Evolutionary conservation across 2,113 vertebrate species (phyloP).

Genomic region (Tetrao urogallus): DNA sequence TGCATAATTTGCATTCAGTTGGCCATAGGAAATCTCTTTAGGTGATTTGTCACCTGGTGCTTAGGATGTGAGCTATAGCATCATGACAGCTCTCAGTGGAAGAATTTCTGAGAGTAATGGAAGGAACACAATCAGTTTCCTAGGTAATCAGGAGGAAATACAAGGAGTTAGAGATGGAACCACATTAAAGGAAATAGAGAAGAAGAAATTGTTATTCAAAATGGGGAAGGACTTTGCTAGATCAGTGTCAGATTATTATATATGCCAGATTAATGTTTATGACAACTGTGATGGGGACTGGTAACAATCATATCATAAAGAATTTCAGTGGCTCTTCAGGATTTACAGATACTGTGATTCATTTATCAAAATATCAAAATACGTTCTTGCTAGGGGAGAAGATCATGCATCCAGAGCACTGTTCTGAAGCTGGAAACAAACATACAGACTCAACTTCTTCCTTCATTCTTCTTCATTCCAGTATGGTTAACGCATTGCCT

Average conservation of each 20-base stretch:
- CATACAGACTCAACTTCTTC: not conserved
- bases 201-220: not conserved
- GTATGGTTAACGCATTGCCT: not conserved
- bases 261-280: not conserved
- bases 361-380: not conserved
- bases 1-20: not conserved
- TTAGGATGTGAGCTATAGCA: not conserved
- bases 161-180: not conserved
- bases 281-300: not conserved
- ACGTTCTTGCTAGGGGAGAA: not conserved
- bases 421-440: not conserved
- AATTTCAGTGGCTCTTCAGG: not conserved
- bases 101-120: not conserved
- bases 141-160: not conserved
- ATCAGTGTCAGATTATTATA: not conserved
- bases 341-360: not conserved
- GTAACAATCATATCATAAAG: not conserved
- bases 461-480: not conserved
- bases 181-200: not conserved
- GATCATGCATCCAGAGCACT: not conserved
- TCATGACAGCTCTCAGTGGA: not conserved
- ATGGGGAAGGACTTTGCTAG: not conserved
- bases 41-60: slow-evolving; percentile 4
- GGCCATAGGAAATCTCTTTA: not conserved
- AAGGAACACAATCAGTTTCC: not conserved